These are phyloP conservation scores for Mayetiola destructor DNA, from an alignment of 2,888 invertebrate genomes.

Conservation along the genomic window DNA sequence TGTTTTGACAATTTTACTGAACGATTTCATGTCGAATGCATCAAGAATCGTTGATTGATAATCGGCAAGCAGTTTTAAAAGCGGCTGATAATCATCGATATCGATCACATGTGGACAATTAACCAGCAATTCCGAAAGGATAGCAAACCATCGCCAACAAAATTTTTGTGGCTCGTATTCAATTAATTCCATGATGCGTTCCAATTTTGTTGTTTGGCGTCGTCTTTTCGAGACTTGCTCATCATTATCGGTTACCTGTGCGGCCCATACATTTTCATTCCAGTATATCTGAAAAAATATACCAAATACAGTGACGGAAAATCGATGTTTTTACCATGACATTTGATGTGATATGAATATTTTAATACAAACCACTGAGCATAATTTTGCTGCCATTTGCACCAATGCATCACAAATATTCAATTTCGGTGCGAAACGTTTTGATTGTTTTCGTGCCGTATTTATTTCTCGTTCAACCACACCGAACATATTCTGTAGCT, in stretches of 20 bases:
- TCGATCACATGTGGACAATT: slow-evolving; percentile 19
- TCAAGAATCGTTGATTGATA: slow-evolving; percentile 16
- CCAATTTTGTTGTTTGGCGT: neutral
- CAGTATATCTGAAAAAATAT: slow-evolving; percentile 1
- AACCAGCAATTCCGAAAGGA: slow-evolving; percentile 3
- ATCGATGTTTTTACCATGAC: neutral
- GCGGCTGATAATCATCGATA: slow-evolving; percentile 24
- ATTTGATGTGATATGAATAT: neutral
- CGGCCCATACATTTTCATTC: slow-evolving; percentile 1
- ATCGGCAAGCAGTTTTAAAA: slow-evolving; percentile 20
- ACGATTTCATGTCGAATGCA: slow-evolving; percentile 8
- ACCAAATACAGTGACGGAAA: neutral
- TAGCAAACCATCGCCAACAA: slow-evolving; percentile 14
- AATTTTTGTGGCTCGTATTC: slow-evolving; percentile 8
- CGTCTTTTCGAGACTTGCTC: slow-evolving; percentile 10
- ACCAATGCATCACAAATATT: neutral
- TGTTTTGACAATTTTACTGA: neutral
- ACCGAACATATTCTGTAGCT: slow-evolving; percentile 1
- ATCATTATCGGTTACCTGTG: neutral
- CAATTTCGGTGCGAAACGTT: neutral
- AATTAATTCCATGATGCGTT: slow-evolving; percentile 4
- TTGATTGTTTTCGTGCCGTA: neutral
- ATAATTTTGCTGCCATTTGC: neutral
- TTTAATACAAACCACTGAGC: slow-evolving; percentile 11
- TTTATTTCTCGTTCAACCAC: slow-evolving; percentile 13